Evolutionary conservation across 1,140 invertebrate species (phyloP).

Genomic region (Coboldia fuscipes): DNA sequence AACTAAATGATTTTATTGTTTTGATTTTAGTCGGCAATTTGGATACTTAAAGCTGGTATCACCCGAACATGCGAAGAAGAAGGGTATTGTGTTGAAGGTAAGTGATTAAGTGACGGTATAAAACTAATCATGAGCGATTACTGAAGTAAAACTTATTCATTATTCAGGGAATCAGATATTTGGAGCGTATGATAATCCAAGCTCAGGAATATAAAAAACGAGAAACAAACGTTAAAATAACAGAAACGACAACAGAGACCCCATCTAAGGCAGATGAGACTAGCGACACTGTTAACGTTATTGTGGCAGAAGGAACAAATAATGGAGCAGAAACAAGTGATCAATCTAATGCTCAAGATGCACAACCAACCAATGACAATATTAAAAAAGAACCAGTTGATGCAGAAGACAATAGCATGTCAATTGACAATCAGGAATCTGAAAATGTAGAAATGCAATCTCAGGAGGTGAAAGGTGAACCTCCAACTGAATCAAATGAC

Average conservation of each 20-base stretch:
- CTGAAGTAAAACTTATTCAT: not conserved
- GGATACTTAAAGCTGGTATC: slow-evolving; percentile 60
- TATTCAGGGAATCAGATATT: slow-evolving; percentile 49
- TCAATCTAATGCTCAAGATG: not conserved
- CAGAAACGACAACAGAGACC: not conserved
- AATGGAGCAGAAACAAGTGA: not conserved
- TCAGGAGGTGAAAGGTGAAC: too few relatives aligned
- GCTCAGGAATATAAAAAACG: slow-evolving; percentile 33
- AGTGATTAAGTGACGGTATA: slow-evolving; percentile 6
- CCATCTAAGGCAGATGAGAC: not conserved
- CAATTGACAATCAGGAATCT: not conserved
- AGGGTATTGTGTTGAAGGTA: slow-evolving; percentile 54
- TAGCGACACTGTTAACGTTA: not conserved
- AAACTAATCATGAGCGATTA: slow-evolving; percentile 1
- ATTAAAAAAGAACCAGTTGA: not conserved
- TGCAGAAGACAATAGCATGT: not conserved
- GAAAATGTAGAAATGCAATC: slow-evolving; percentile 2
- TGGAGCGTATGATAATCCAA: slow-evolving; percentile 63
- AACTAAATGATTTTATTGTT: slow-evolving; percentile 6
- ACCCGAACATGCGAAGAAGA: slow-evolving; percentile 53
- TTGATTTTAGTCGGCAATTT: slow-evolving; percentile 55
- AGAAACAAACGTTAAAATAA: slow-evolving; percentile 11
- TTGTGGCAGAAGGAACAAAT: not conserved
- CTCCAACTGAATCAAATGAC: too few relatives aligned
- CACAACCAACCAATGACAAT: not conserved